A percentile compares a stretch with the other conserved stretches of the same genome.
These are phyloP conservation scores for Melanotaenia parkinsoni DNA, from an alignment of 2,797 vertebrate species.

Conservation along the genomic window DNA sequence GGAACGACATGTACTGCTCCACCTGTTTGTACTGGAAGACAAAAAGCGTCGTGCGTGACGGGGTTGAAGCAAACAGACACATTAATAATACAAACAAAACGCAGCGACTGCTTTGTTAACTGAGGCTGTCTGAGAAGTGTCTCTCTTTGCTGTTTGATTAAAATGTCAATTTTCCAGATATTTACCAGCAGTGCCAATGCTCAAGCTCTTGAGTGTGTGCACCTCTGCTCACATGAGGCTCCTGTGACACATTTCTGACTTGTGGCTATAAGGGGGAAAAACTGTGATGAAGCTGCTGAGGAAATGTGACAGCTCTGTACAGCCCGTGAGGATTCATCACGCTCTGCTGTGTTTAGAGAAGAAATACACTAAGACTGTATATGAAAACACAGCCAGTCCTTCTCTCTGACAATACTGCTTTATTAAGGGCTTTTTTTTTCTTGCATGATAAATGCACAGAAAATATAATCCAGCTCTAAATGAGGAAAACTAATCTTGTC, in stretches of 20 bases:
- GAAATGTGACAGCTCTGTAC: constrained; percentile 55
- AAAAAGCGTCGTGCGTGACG: constrained; percentile 5
- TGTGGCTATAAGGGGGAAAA: constrained; percentile 32
- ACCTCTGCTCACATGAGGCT: constrained; percentile 20
- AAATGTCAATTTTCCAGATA: background rate
- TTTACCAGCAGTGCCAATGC: background rate
- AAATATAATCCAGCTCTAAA: background rate
- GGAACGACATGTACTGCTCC: constrained; percentile 99
- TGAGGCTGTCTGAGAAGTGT: constrained; percentile 3
- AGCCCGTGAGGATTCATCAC: constrained; percentile 48
- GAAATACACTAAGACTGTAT: constrained; percentile 12
- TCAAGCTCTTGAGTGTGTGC: constrained; percentile 3
- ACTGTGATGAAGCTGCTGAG: constrained; percentile 52
- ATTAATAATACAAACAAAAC: constrained; percentile 12
- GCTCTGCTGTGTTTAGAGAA: constrained; percentile 43
- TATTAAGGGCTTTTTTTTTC: constrained; percentile 11
- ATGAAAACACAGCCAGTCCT: background rate
- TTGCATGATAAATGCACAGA: background rate
- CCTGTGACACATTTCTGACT: constrained; percentile 52
- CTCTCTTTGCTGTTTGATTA: background rate
- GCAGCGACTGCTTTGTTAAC: constrained; percentile 16
- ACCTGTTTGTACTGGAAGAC: constrained; percentile 94
- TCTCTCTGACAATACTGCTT: background rate
- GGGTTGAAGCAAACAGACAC: constrained; percentile 10
- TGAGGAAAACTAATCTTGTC: background rate